Conservation (phyloP, 2,888 invertebrate species). For the Empis livida region DNA sequence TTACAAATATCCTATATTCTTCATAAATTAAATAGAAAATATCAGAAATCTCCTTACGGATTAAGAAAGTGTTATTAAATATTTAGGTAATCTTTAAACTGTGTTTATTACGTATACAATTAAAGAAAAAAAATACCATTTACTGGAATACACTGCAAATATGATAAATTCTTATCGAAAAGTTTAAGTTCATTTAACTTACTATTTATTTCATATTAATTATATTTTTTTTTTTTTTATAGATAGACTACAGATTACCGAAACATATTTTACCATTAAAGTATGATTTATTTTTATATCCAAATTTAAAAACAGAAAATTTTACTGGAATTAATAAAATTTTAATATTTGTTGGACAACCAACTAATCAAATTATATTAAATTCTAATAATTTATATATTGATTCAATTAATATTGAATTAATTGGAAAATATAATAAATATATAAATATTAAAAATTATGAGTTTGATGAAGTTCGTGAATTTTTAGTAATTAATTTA, state of each 20-base stretch:
- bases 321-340: constrained; percentile 46
- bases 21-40: too few relatives aligned
- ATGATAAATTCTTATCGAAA: not conserved
- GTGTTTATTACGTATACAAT: too few relatives aligned
- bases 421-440: constrained; percentile 7
- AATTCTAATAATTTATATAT: constrained; percentile 47
- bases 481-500: constrained; percentile 26
- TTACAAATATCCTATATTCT: too few relatives aligned
- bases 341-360: constrained; percentile 32
- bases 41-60: too few relatives aligned
- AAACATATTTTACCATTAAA: constrained; percentile 44
- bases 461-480: constrained; percentile 19
- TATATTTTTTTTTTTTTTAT: constrained; percentile 3
- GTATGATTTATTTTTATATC: constrained; percentile 55
- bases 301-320: constrained; percentile 44
- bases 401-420: constrained; percentile 16
- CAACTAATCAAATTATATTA: constrained; percentile 40
- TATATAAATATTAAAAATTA: not conserved
- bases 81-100: too few relatives aligned
- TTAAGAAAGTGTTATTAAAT: too few relatives aligned
- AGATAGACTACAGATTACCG: constrained; percentile 41
- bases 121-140: too few relatives aligned
- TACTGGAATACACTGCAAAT: too few relatives aligned
- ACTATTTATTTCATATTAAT: too few relatives aligned
- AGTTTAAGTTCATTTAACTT: too few relatives aligned